Evolutionary conservation across 2,888 invertebrate species (phyloP), one percentile per base, ranked within the genome.

Genomic region (Tetanocera ferruginea): DNA sequence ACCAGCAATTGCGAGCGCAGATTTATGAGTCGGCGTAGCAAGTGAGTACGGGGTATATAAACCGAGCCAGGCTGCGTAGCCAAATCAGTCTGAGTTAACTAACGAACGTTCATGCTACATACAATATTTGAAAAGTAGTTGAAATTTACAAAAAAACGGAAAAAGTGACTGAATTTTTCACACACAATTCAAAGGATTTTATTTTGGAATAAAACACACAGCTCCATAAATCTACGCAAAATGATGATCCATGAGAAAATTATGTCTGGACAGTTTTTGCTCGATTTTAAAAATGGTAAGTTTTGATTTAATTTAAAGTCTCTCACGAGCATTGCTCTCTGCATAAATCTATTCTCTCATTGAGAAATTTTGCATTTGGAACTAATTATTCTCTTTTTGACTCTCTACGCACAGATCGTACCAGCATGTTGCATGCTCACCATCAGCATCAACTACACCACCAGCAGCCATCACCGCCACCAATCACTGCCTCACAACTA

Each of bases 221-320:
- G 5, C 25, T 5, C 23, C 25, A 1, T 25, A 51, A 8, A 37
- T 14, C 8, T 37, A 23, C n/a, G 17, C 78, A 82, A 76, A 51
- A 88, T 86, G 86, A 85, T 89, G 85, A 85, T 89, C 77, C 88
- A 89, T 81, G 88, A 89, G 80, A 88, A 89, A 83, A 78, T 87
- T 28, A 83, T 88, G 78, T 78, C 89, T 6, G 87, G 87, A 64
- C 86, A 89, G 79, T 88, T 89, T 81, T 83, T 85, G 62, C 78
- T 88, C 79, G 89, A 89, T 82, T 80, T 88, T 2, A 88, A 88
- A 83, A 86, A 85, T 76, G 88, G 88, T 88, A 80, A 87, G 86
- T 86, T 78, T 79, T 51, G 6, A 72, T 14, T n/a, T 5, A 4
- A 2, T 49, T 43, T 9, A 11, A 55, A 55, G 2, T 23, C 19